phyloP scores from a whole-genome alignment of 1,140 invertebrate genomes.

The Cydia fagiglandana region DNA sequence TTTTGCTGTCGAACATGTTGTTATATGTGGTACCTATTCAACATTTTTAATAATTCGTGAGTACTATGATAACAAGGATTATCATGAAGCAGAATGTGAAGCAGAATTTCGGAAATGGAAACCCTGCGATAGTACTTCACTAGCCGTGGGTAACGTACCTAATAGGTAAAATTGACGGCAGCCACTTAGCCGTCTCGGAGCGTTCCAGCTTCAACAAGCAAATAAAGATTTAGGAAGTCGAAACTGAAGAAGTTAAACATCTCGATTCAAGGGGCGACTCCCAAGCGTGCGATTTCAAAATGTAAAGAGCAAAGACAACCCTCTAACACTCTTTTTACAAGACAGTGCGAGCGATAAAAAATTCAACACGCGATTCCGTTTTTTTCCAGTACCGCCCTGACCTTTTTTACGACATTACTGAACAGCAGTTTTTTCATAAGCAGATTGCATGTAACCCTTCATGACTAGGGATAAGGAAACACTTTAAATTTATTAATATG shows the following conservation, averaged over 20 bases:
- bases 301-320: constrained; percentile 44
- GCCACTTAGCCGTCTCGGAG: constrained; percentile 24
- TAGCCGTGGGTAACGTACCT: background rate
- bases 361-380: constrained; percentile 53
- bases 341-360: constrained; percentile 55
- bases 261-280: constrained; percentile 49
- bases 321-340: constrained; percentile 47
- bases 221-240: constrained; percentile 50
- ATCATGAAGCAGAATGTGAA: background rate
- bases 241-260: constrained; percentile 47
- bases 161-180: constrained; percentile 9
- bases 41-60: background rate
- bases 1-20: too few relatives aligned
- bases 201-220: constrained; percentile 42
- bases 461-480: constrained; percentile 24
- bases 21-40: too few relatives aligned
- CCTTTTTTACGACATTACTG: constrained; percentile 55
- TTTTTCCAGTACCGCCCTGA: constrained; percentile 51
- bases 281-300: constrained; percentile 45
- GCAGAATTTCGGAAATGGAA: too few relatives aligned
- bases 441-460: constrained; percentile 33
- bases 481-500: constrained; percentile 45
- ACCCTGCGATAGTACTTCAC: background rate
- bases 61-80: background rate
- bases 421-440: constrained; percentile 45